Evolutionary conservation across 2,888 invertebrate genomes (phyloP), one percentile per base, ranked within the genome.

Genomic region (Poecilus cupreus): DNA sequence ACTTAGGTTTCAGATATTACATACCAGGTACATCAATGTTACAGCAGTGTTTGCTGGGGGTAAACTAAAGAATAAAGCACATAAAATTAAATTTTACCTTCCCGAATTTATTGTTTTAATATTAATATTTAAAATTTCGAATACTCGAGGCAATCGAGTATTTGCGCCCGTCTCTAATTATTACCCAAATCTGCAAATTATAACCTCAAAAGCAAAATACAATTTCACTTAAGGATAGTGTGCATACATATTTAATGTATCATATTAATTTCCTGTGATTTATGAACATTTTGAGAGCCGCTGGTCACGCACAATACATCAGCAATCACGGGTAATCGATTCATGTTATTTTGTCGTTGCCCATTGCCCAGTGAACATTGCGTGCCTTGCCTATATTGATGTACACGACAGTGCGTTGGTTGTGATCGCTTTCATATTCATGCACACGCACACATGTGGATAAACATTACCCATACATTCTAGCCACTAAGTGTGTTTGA

Each of bases 311-410:
- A 51, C 51, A 13, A 51, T 13, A 16, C 18, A 51, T 51, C 51
- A 60, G 60, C 26, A 60, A 60, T 60, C 60, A 60, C 60, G 32
- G 60, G 32, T 60, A 60, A 60, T 60, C 60, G 60, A 60, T 60
- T 16, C 10, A 60, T 26, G 60, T 60, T 60, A 32, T 60, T 60
- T 60, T 60, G 60, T 60, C 32, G 26, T 54, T 60, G 60, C 26
- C 60, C 60, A 60, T 16, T 60, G 60, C n/a, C 26, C 60, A 26
- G n/a, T 60, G 26, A 11, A 24, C 24, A 16, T 60, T 60, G 60
- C 60, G 60, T 60, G 32, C 32, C 26, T 24, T 13, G n/a, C 1
- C 60, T 32, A 26, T 24, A 8, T 60, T 60, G 60, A 60, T 60
- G 4, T 26, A 26, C 26, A 26, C 26, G 6, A 32, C 8, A 32